Evolutionary conservation across 2,797 vertebrate genomes (phyloP), one percentile per base, ranked within the genome.

Genomic region (Macroramphosus scolopax): DNA sequence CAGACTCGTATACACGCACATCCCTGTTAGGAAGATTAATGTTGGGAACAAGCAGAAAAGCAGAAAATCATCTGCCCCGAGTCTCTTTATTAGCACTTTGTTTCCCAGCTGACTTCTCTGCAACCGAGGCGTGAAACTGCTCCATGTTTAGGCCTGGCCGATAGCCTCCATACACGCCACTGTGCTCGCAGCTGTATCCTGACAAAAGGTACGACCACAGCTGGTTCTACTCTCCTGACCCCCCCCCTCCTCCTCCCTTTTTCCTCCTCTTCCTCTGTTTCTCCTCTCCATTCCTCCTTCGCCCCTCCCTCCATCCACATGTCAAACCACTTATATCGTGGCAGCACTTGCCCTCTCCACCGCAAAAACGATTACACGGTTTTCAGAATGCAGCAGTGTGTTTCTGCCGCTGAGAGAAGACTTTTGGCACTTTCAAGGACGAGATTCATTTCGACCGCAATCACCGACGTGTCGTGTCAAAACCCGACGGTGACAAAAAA

Each of bases 91-190:
- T 72, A 38, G 61, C 53, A 30, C 10, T 53, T 44, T 45, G 62
- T 65, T 79, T 78, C 67, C 66, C 78, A 67, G 60, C 32, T 68
- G 8, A 45, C 42, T 70, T 83, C 68, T 63, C 41, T 69, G 60
- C 59, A 75, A 69, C 71, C 68, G 72, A 80, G 75, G 54, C 43
- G 28, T 71, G 54, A 81, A 83, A 75, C 32, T 14, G 22, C 71
- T 75, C 57, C 38, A 11, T 73, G 42, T 78, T 71, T 35, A 53
- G 62, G 37, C 71, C 41, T 28, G 32, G 16, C 31, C 39, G 42
- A 8, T 6, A 48, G 40, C 51, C 50, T 59, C 30, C 18, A 29
- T 37, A 45, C 57, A 69, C 14, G 12, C 66, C 61, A 40, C 65
- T 48, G 48, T 34, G 50, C 60, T 41, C 15, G 13, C 72, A 82